Conservation (phyloP, 2,888 invertebrate genomes). For the Oscheius sp. region DNA sequence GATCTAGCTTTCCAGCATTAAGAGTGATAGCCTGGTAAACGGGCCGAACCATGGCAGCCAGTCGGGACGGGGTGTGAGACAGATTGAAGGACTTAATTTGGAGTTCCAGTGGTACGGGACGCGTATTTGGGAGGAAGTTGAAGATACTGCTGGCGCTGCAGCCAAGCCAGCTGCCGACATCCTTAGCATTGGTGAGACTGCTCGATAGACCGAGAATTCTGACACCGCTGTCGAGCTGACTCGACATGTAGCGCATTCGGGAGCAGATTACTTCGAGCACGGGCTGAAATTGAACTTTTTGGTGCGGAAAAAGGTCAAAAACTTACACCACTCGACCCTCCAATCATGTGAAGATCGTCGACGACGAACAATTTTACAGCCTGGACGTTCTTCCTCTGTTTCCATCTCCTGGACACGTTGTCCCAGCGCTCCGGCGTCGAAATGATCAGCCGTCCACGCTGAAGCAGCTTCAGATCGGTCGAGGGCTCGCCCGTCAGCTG, state of each 20-base stretch:
- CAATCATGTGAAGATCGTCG: constrained; percentile 88
- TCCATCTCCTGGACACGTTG: constrained; percentile 96
- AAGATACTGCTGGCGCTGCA: constrained; percentile 92
- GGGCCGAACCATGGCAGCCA: constrained; percentile 97
- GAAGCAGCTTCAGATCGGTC: constrained; percentile 89
- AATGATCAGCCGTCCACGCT: constrained; percentile 86
- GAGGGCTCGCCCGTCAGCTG: constrained; percentile 95
- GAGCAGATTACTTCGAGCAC: constrained; percentile 91
- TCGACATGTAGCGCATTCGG: constrained; percentile 92
- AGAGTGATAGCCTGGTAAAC: constrained; percentile 89
- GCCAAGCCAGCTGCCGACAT: constrained; percentile 75
- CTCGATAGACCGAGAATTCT: constrained; percentile 89
- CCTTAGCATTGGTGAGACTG: constrained; percentile 90
- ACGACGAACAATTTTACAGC: constrained; percentile 95
- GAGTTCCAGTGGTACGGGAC: constrained; percentile 92
- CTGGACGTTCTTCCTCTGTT: constrained; percentile 97
- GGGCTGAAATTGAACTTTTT: constrained; percentile 77
- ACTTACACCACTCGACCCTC: constrained; percentile 77
- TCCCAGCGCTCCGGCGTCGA: constrained; percentile 90
- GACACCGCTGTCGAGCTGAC: constrained; percentile 80
- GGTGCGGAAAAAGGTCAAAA: neutral
- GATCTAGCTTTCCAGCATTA: constrained; percentile 73
- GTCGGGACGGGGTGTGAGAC: constrained; percentile 93
- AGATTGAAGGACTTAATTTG: constrained; percentile 97
- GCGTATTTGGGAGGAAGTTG: constrained; percentile 97